Evolutionary conservation across 2,797 vertebrate species (phyloP), one percentile per base, ranked within the genome.

Genomic region (Coccyzus lansbergi): DNA sequence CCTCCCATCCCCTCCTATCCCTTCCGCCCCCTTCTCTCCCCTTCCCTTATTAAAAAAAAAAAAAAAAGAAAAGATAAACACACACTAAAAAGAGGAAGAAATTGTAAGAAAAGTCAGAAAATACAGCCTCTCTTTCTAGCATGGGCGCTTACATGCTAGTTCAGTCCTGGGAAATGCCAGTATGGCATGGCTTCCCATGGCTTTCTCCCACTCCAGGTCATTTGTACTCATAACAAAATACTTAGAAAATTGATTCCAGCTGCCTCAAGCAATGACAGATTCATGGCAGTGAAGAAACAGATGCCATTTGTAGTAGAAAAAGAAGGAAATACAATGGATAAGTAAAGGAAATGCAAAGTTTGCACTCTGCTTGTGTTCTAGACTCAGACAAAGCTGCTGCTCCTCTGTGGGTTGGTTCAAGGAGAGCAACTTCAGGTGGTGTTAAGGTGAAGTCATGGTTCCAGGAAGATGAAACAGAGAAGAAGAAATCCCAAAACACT

Each of bases 101-200:
- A 83, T 42, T 16, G 80, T 49, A 7, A 83, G 28, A 40, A 68
- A 22, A 71, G 38, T 0, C 5, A 65, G 48, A 92, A 77, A n/a
- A 26, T 11, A 29, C 2, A 74, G 21, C 46, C 80, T 16, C 0
- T 2, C 4, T 64, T 85, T 86, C 29, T 18, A 70, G 19, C 8
- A 55, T 1, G 1, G 19, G 12, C 7, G 26, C 15, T 69, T 65
- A 13, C 1, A 2, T 40, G 17, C 26, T 25, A 68, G 19, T 6
- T 59, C 6, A 16, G 18, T 48, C 28, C 17, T 10, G 12, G 24
- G 28, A 62, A 85, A 75, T 6, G 6, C 52, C 25, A 56, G n/a
- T 13, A 42, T 0, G 2, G 24, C 25, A 53, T 6, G 26, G 48
- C 40, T 80, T 69, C 52, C 62, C 4, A 2, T 20, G 38, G 60